Percentiles rank a stretch among this genome's conserved stretches.
These are phyloP conservation scores for Andricus curvator DNA, from an alignment of 2,888 invertebrate genomes.

Conservation along the genomic window DNA sequence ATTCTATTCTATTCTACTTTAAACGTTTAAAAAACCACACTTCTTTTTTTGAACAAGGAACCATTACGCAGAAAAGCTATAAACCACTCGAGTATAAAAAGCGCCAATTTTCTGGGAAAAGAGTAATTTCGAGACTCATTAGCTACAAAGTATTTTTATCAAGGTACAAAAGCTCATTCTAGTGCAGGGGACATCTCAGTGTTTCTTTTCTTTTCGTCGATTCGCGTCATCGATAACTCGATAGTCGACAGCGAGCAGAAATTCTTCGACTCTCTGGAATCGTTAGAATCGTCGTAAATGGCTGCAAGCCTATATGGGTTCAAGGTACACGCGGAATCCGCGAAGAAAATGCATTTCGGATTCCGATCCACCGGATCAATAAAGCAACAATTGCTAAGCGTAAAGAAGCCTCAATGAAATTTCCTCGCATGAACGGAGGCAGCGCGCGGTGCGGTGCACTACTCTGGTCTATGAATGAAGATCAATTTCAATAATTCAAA, in stretches of 20 bases:
- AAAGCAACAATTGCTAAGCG: conserved; percentile 34
- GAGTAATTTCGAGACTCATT: conserved; percentile 18
- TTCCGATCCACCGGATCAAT: conserved; percentile 33
- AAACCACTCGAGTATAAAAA: neutral
- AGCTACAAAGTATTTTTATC: conserved; percentile 27
- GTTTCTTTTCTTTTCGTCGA: conserved; percentile 20
- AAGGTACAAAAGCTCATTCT: conserved; percentile 27
- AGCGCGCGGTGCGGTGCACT: neutral
- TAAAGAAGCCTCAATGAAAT: conserved; percentile 18
- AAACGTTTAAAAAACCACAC: neutral
- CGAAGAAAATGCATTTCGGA: conserved; percentile 52
- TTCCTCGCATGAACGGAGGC: conserved; percentile 28
- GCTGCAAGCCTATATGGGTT: conserved; percentile 44
- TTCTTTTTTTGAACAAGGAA: neutral
- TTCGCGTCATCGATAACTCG: conserved; percentile 39
- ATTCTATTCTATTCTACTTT: no score
- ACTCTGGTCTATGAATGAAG: conserved; percentile 21
- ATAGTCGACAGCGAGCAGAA: conserved; percentile 22
- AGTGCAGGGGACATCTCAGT: neutral
- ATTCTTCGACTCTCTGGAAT: conserved; percentile 26
- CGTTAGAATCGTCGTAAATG: conserved; percentile 51
- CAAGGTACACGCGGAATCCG: conserved; percentile 55
- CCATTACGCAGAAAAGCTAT: neutral
- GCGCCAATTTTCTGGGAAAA: neutral
- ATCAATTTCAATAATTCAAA: neutral